Conservation (phyloP, 1,140 invertebrate species). For the Acromyrmex heyeri region DNA sequence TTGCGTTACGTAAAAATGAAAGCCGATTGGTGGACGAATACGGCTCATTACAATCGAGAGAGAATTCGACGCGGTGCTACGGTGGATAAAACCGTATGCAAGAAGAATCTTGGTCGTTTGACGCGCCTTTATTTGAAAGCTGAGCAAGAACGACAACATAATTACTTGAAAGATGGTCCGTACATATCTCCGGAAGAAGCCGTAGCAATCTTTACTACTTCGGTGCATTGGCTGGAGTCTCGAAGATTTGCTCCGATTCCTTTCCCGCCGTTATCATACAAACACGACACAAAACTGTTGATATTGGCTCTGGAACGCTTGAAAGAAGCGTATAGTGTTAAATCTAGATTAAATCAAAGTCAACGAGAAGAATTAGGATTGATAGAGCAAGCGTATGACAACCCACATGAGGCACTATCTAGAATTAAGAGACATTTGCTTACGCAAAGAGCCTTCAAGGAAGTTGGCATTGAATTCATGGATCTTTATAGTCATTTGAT, state of each 20-base stretch:
- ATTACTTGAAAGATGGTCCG: slow-evolving; percentile 99
- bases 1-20: slow-evolving; percentile 99
- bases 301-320: slow-evolving; percentile 98
- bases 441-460: slow-evolving; percentile 99
- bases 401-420: slow-evolving; percentile 99
- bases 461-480: slow-evolving; percentile 99
- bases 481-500: slow-evolving; percentile 99
- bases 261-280: slow-evolving; percentile 99
- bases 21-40: slow-evolving; percentile 99
- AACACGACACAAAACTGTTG: slow-evolving; percentile 99
- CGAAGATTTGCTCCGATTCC: slow-evolving; percentile 99
- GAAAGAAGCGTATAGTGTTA: slow-evolving; percentile 99
- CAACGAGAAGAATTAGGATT: slow-evolving; percentile 99
- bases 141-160: slow-evolving; percentile 99
- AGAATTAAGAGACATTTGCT: slow-evolving; percentile 99
- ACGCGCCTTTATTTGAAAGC: slow-evolving; percentile 99
- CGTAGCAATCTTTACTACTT: slow-evolving; percentile 99
- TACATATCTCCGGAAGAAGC: slow-evolving; percentile 99
- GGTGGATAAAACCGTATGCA: slow-evolving; percentile 99
- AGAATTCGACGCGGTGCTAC: slow-evolving; percentile 96
- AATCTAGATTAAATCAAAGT: slow-evolving; percentile 99
- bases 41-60: slow-evolving; percentile 99
- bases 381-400: slow-evolving; percentile 99
- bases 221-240: slow-evolving; percentile 99
- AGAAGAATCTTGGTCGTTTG: slow-evolving; percentile 99